Evolutionary conservation across 2,888 invertebrate species (phyloP).

Genomic region (Dendrolimus pini): DNA sequence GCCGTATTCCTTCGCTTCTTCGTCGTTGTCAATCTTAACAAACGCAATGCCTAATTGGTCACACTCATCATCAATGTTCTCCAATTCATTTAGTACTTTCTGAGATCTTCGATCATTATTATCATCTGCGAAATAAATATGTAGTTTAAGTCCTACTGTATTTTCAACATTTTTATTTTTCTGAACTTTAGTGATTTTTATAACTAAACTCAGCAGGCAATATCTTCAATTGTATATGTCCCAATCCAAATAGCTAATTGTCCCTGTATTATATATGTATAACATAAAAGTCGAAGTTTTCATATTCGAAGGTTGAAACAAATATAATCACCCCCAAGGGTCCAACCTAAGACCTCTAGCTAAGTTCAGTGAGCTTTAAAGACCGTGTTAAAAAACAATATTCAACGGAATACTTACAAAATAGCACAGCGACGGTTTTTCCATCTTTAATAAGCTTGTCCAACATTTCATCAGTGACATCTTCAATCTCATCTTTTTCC

Average conservation of each 20-base stretch:
- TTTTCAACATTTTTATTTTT: no score
- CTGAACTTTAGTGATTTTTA: no score
- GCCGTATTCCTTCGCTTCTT: slow-evolving; percentile 93
- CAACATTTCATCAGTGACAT: slow-evolving; percentile 95
- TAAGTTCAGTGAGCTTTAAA: neutral
- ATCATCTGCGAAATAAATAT: slow-evolving; percentile 79
- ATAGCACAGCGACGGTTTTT: slow-evolving; percentile 91
- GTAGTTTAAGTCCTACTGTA: no score
- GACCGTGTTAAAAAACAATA: neutral
- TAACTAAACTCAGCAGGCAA: no score
- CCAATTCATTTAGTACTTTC: slow-evolving; percentile 89
- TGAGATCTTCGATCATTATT: slow-evolving; percentile 93
- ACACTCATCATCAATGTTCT: slow-evolving; percentile 96
- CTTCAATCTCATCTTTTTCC: slow-evolving; percentile 95
- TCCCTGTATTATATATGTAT: no score
- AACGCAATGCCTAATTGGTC: slow-evolving; percentile 92
- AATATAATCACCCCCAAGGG: no score
- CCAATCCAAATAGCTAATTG: no score
- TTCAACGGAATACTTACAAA: slow-evolving; percentile 80
- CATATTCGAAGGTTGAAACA: no score
- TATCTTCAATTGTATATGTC: no score
- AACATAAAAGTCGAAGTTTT: no score
- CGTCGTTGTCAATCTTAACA: slow-evolving; percentile 93
- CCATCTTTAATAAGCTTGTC: slow-evolving; percentile 92
- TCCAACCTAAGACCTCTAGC: no score